Base-by-base conservation (phyloP, 2,888 invertebrate species). In the Tinea semifulvella region DNA sequence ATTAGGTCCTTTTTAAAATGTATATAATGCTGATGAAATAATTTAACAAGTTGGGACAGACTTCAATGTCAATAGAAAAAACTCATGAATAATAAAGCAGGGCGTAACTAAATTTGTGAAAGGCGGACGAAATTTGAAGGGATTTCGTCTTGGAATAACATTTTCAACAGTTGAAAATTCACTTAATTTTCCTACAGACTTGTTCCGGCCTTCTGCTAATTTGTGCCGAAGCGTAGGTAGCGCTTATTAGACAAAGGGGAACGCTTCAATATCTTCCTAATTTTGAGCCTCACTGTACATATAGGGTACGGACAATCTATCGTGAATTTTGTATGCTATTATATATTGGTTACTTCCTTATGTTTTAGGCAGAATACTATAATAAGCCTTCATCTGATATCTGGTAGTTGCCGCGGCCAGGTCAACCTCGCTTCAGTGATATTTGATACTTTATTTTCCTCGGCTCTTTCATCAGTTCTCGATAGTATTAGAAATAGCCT, bases 41-140 rank as follows among this genome's bases (percentile, higher is more conserved):
- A 31, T 31, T 31, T 31, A 13, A 7, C 31, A 31, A 31, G 31
- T 31, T 31, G 13, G 31, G 31, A 31, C 31, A 31, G 31, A 31
- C 31, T 31, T 31, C 31, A 14, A 31, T 31, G 36, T 36, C 36
- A 36, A 36, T 36, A 36, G 36, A 36, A 36, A 36, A 36, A 36
- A 36, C 36, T 36, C 36, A 36, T 36, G 36, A 36, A 36, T 36
- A 36, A 18, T 36, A 36, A 36, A 36, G 36, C 18, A 36, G 18
- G 36, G 36, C 36, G 16, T 36, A 36, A 36, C 36, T 17, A 36
- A 36, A 31, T 31, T 36, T 36, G 36, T 36, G 8, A 36, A 36
- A 36, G 10, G 18, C 36, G 36, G 36, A 36, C 36, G 10, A 31
- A 36, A 36, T 36, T 36, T 36, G 36, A 18, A 36, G 36, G 36